A percentile compares a stretch with the other conserved stretches of the same genome.
These are phyloP conservation scores for Coptotermes formosanus DNA, from an alignment of 1,140 invertebrate species.

Conservation along the genomic window DNA sequence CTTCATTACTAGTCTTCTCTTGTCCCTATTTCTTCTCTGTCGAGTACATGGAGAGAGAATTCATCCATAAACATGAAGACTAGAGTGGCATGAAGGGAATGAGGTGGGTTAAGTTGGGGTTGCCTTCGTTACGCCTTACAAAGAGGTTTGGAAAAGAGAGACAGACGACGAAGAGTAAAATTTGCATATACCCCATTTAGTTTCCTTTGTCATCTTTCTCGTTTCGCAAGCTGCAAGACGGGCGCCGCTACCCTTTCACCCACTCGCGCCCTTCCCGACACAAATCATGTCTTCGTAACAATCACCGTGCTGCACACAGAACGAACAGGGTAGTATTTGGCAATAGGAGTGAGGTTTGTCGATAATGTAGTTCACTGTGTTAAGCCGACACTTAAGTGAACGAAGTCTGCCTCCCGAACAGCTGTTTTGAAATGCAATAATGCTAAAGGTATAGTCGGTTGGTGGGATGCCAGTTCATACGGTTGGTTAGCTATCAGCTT, in stretches of 20 bases:
- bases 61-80: constrained; percentile 5
- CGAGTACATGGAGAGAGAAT: neutral
- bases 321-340: neutral
- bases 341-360: neutral
- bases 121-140: neutral
- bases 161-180: neutral
- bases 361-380: constrained; percentile 4
- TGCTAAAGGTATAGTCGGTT: neutral
- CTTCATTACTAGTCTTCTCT: neutral
- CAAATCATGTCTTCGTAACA: neutral
- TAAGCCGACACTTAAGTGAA: neutral
- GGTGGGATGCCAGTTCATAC: neutral
- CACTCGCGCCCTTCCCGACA: neutral
- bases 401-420: neutral
- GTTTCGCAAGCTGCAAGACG: neutral
- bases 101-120: neutral
- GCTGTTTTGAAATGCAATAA: constrained; percentile 13
- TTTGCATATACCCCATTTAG: neutral
- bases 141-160: neutral
- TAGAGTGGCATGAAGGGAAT: neutral
- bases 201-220: constrained; percentile 1
- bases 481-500: neutral
- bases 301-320: neutral
- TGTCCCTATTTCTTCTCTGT: neutral
- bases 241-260: neutral